Evolutionary conservation across 2,797 vertebrate species (phyloP), one percentile per base, ranked within the genome.

Genomic region (Takifugu rubripes): DNA sequence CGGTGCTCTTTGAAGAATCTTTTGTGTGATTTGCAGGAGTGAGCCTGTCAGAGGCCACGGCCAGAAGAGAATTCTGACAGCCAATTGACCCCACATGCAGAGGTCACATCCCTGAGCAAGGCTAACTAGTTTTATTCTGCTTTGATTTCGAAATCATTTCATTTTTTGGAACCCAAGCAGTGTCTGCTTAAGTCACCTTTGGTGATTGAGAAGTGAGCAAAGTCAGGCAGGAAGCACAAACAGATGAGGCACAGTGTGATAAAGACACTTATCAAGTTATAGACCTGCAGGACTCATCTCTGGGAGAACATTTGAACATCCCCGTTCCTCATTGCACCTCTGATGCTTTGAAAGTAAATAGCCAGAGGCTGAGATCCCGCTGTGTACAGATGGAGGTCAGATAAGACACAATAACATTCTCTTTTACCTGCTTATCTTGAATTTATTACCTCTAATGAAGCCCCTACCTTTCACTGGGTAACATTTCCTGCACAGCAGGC

Each of bases 1-100:
- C 12, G 0, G 52, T 53, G 66, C 66, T 73, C 69, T 83, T 73
- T 75, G 74, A 82, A 64, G 70, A 55, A 68, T 68, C 33, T 45
- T 67, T 62, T 52, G 31, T 68, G 67, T 78, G 57, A 74, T 79
- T 74, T 84, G 57, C 49, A 62, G 57, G 68, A 68, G 44, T 1
- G 56, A 59, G 64, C 66, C 70, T 79, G 70, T 78, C 71, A 65
- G 61, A 67, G 80, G 61, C 27, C 68, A 61, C 44, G 4, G 59
- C 46, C 42, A 58, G 66, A 58, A 65, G 46, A 17, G 64, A 82
- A 82, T 79, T 64, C 75, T 61, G 68, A 85, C 77, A 63, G 64
- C 63, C 58, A 56, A 69, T 56, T 70, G 62, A 77, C 59, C 55
- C 21, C 68, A 70, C 55, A 55, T 29, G 63, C 44, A 17, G 17